Conservation (phyloP, 2,113 vertebrate species). For the Podiceps cristatus region DNA sequence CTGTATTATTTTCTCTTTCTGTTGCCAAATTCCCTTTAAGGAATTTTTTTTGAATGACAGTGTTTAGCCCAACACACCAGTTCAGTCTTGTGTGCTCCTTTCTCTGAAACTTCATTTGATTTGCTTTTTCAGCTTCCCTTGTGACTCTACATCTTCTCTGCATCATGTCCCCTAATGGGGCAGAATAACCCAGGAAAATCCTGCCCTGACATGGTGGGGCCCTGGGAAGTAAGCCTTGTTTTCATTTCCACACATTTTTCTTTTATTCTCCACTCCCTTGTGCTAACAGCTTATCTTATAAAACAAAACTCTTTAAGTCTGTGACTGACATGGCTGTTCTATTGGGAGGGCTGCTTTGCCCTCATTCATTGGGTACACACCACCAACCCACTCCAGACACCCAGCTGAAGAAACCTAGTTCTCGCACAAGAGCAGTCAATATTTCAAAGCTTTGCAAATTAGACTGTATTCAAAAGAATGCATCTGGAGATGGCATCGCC, state of each 20-base stretch:
- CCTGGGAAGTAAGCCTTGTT: slow-evolving; percentile 13
- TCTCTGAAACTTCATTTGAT: neutral
- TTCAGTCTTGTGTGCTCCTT: neutral
- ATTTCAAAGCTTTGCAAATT: neutral
- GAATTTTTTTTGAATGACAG: neutral
- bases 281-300: slow-evolving; percentile 33
- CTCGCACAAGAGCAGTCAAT: neutral
- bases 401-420: neutral
- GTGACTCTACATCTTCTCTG: neutral
- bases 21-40: neutral
- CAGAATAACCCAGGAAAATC: neutral
- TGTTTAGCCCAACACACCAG: neutral
- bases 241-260: slow-evolving; percentile 16
- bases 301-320: neutral
- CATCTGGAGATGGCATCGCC: neutral
- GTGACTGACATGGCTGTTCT: neutral
- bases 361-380: neutral
- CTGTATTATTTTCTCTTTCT: neutral
- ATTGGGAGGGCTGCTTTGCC: neutral
- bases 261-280: neutral
- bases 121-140: neutral
- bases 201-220: neutral
- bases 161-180: neutral
- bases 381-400: neutral
- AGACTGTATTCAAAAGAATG: neutral